Evolutionary conservation across 92 coral and sea anemone genomes (phyloP).

Genomic region (Actinernus sp.): DNA sequence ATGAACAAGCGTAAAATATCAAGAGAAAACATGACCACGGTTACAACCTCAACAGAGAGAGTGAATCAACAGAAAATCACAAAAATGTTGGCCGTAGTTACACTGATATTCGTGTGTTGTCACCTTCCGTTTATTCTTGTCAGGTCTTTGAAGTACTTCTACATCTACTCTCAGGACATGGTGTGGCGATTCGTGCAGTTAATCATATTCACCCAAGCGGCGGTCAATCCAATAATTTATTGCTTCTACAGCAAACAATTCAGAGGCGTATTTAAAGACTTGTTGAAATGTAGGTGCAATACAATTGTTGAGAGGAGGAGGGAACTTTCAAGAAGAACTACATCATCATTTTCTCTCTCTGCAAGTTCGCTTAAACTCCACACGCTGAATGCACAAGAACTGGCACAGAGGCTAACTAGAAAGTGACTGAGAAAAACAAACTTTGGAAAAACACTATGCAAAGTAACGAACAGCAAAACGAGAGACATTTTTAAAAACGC

Average conservation of each 20-base stretch:
- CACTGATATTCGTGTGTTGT: conserved; percentile 69
- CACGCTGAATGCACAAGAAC: too few relatives aligned
- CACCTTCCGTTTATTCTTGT: conserved; percentile 75
- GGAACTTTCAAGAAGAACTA: background rate
- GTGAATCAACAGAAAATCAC: conserved; percentile 66
- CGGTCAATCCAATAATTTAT: conserved; percentile 79
- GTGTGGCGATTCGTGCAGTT: conserved; percentile 76
- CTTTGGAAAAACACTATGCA: too few relatives aligned
- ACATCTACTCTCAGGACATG: conserved; percentile 58
- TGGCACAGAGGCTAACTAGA: too few relatives aligned
- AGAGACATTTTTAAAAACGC: too few relatives aligned
- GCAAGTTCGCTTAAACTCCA: background rate
- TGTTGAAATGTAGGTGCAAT: conserved; percentile 56
- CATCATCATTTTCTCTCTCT: background rate
- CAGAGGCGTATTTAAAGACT: conserved; percentile 62
- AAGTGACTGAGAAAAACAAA: too few relatives aligned
- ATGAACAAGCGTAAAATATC: conserved; percentile 36
- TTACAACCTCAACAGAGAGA: conserved; percentile 5
- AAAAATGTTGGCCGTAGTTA: conserved; percentile 79
- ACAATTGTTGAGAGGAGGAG: background rate
- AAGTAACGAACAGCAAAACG: too few relatives aligned
- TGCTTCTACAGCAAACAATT: conserved; percentile 85
- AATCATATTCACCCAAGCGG: conserved; percentile 83
- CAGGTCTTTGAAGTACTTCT: conserved; percentile 70
- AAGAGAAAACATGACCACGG: conserved; percentile 36